A percentile compares a stretch with the other conserved stretches of the same genome.
Conservation (phyloP, 2,888 invertebrate species). For the Napeogenes inachia region DNA sequence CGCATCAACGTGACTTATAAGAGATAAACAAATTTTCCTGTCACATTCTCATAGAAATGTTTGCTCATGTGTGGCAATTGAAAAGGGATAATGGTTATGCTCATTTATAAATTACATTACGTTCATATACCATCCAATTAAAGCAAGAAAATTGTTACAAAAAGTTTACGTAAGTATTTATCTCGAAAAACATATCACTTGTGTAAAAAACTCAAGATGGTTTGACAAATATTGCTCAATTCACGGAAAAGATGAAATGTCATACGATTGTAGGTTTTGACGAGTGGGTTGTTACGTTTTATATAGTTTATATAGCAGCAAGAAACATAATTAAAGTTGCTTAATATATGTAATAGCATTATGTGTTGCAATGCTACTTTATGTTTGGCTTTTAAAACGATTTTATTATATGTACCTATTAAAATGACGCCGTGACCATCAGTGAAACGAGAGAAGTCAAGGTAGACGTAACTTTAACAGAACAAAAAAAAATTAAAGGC, state of each 20-base stretch:
- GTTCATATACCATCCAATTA: conserved; percentile 6
- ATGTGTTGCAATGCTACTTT: neutral
- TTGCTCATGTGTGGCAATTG: neutral
- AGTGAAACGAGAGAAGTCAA: neutral
- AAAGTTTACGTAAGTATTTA: conserved; percentile 11
- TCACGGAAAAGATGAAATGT: conserved; percentile 3
- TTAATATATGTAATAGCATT: conserved; percentile 2
- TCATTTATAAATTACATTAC: conserved; percentile 5
- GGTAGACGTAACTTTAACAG: neutral
- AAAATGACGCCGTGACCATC: neutral
- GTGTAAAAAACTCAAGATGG: neutral
- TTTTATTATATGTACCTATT: neutral
- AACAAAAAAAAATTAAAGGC: neutral
- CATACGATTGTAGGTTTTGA: conserved; percentile 2
- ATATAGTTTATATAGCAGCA: neutral
- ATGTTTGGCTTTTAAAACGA: neutral
- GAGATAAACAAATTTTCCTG: conserved; percentile 4
- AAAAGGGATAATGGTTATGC: conserved; percentile 12
- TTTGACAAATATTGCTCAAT: conserved; percentile 3
- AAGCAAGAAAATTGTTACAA: conserved; percentile 10
- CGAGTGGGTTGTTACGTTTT: conserved; percentile 1
- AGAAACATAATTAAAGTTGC: neutral
- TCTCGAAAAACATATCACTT: neutral
- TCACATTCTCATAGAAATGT: conserved; percentile 3
- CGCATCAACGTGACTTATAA: neutral